Base-by-base conservation (phyloP, 2,888 invertebrate genomes). In the Orthosia incerta region DNA sequence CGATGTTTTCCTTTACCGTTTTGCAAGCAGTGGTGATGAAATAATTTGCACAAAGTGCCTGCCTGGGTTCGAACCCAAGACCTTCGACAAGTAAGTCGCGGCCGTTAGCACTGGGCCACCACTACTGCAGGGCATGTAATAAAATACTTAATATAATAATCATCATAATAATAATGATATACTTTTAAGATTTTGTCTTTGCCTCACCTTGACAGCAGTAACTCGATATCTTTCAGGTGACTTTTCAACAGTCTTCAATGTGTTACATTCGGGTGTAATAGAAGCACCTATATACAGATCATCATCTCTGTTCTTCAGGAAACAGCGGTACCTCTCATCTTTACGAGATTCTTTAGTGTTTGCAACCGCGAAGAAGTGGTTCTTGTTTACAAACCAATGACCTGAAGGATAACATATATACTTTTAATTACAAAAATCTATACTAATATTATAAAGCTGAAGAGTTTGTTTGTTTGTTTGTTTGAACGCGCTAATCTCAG, bases 361-460 rank as follows among this genome's bases (percentile, higher is more conserved):
- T 12, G 99, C 99, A n/a, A 99, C 99, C 70, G 99, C 99, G 94
- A 99, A 99, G 93, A 98, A 99, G 90, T 99, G 99, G 94, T 99
- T 99, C 91, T 99, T 99, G 18, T 98, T 98, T 45, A 99, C 98
- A 94, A 99, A 99, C 99, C 99, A 99, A 96, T 99, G 99, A 1
- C 99, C 96, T 96, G 76, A 53, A 91, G 76, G 13, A 46, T 45
- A 23, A 45, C 13, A n/a, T 0, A 31, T 55, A 53, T 31, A 51
- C 5, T 11, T 67, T 23, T 23, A 39, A 4, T 11, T 18, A 4
- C 11, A n/a, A 15, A 56, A 20, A n/a, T n/a, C n/a, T n/a, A n/a
- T n/a, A n/a, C n/a, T n/a, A n/a, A n/a, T 16, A n/a, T n/a, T n/a
- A n/a, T n/a, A n/a, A n/a, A n/a, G n/a, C n/a, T n/a, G n/a, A n/a